Evolutionary conservation across 1,140 invertebrate species (phyloP).

Genomic region (Caerostris darwini): DNA sequence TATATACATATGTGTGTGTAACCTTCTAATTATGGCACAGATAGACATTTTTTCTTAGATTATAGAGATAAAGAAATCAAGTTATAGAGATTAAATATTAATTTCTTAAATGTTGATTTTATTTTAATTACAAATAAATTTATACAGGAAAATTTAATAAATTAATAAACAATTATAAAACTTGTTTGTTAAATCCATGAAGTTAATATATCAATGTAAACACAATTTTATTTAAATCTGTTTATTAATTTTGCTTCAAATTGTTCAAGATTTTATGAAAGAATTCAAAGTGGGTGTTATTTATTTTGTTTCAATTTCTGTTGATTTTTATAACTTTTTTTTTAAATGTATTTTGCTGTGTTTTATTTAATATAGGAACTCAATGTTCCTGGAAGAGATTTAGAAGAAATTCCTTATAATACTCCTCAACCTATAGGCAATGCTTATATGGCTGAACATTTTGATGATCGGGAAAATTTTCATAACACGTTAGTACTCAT

Average conservation of each 20-base stretch:
- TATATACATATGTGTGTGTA: no score
- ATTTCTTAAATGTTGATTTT: no score
- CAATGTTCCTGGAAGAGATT: background rate
- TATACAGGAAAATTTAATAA: no score
- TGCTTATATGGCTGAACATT: conserved; percentile 93
- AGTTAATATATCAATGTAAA: no score
- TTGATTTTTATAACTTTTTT: background rate
- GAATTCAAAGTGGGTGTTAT: background rate
- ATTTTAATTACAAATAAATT: no score
- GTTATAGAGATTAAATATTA: no score
- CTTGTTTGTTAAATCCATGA: no score
- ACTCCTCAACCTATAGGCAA: conserved; percentile 83
- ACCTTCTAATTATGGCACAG: no score
- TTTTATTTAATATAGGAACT: background rate
- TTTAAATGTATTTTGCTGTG: background rate
- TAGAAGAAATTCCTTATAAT: conserved; percentile 79
- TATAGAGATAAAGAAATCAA: no score
- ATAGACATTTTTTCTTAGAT: no score
- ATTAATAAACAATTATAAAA: no score
- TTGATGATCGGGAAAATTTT: conserved; percentile 90
- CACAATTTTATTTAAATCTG: background rate
- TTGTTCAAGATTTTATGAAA: background rate
- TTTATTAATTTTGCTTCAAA: background rate
- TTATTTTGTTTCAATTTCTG: background rate
- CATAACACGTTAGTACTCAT: conserved; percentile 84